phyloP scores from a whole-genome alignment of 2,797 vertebrate genomes.

The Chelon labrosus region DNA sequence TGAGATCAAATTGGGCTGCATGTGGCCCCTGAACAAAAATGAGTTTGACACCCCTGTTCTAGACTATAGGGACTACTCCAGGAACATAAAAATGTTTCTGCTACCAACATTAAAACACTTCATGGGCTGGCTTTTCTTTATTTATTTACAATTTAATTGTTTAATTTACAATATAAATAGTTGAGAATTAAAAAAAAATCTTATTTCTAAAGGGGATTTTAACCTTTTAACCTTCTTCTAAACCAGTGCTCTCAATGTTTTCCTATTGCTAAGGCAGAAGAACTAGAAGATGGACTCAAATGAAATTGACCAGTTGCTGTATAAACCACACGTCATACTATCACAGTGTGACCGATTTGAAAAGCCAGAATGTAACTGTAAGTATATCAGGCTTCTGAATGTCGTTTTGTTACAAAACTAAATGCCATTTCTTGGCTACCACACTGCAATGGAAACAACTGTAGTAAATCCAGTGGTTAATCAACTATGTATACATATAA shows the following conservation, averaged over 20 bases:
- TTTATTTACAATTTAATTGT: neutral
- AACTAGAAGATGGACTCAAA: neutral
- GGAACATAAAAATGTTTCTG: neutral
- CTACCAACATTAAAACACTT: neutral
- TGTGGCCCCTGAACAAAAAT: no score
- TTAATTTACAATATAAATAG: neutral
- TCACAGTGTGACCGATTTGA: neutral
- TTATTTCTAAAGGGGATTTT: conserved; percentile 25
- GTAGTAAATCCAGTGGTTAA: neutral
- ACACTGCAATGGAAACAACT: neutral
- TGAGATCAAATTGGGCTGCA: no score
- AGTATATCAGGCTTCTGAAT: no score
- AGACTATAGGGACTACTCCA: neutral
- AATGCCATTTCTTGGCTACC: neutral
- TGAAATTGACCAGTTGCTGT: neutral
- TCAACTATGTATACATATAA: neutral
- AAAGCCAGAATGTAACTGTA: neutral
- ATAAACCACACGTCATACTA: neutral
- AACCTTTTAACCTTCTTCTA: conserved; percentile 23
- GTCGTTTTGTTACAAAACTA: neutral
- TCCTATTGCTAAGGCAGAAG: neutral
- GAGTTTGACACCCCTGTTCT: no score
- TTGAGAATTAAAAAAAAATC: no score
- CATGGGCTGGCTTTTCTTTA: neutral
- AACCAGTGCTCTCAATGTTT: neutral